These are phyloP conservation scores for Pseudochirops corinnae DNA, from an alignment of 2,797 vertebrate genomes.

Conservation along the genomic window DNA sequence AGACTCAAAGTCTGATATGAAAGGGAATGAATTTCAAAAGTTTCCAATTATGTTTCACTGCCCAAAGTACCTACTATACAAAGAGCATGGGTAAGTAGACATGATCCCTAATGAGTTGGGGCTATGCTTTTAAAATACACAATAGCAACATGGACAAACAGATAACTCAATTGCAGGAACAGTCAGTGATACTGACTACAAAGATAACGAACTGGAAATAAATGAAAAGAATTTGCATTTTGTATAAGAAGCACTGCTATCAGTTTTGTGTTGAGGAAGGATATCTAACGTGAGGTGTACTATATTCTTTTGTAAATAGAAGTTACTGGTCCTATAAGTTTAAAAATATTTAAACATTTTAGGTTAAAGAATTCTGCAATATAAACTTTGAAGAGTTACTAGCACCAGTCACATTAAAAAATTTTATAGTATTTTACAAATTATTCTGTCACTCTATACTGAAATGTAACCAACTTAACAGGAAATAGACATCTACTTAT, in stretches of 20 bases:
- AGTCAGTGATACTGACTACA: background rate
- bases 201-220: background rate
- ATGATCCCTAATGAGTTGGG: background rate
- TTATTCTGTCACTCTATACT: constrained; percentile 22
- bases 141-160: constrained; percentile 2
- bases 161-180: background rate
- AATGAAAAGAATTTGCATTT: background rate
- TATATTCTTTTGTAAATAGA: constrained; percentile 21
- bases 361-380: constrained; percentile 41
- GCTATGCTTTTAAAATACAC: background rate
- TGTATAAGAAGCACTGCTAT: constrained; percentile 35
- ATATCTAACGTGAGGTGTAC: background rate
- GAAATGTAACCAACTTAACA: background rate
- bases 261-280: constrained; percentile 8
- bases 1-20: constrained; percentile 6
- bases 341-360: constrained; percentile 33
- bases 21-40: background rate
- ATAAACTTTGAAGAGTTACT: constrained; percentile 17
- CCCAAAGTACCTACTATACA: background rate
- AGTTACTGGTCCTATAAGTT: background rate
- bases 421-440: constrained; percentile 5
- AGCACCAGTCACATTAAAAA: background rate
- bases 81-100: background rate
- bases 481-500: constrained; percentile 33
- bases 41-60: background rate